These are phyloP conservation scores for Paralichthys olivaceus DNA, from an alignment of 2,113 vertebrate species.

Conservation along the genomic window DNA sequence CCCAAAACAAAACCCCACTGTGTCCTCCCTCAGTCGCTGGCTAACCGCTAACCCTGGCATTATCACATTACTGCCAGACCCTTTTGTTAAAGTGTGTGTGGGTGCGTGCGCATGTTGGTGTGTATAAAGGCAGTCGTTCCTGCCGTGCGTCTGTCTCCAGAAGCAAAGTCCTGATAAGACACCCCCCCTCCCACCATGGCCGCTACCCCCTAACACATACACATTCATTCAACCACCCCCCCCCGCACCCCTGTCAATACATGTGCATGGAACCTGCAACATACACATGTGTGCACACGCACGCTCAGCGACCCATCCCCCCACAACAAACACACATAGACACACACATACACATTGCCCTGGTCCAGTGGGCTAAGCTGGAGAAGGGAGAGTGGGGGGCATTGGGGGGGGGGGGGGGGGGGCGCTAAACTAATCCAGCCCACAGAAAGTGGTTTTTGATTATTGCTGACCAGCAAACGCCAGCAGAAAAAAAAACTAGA, in stretches of 20 bases:
- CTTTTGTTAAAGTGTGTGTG: slow-evolving; percentile 76
- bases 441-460: slow-evolving; percentile 99
- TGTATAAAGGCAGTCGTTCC: slow-evolving; percentile 96
- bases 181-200: slow-evolving; percentile 44
- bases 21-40: slow-evolving; percentile 82
- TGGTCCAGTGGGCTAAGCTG: slow-evolving; percentile 99
- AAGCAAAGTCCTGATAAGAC: slow-evolving; percentile 98
- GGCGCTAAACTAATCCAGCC: slow-evolving; percentile 90
- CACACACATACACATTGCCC: slow-evolving; percentile 70
- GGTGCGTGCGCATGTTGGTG: slow-evolving; percentile 27
- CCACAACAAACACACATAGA: slow-evolving; percentile 56
- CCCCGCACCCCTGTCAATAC: slow-evolving; percentile 80
- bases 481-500: slow-evolving; percentile 78
- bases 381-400: slow-evolving; percentile 81
- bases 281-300: slow-evolving; percentile 82
- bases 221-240: slow-evolving; percentile 33
- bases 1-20: slow-evolving; percentile 88
- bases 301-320: slow-evolving; percentile 75
- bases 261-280: slow-evolving; percentile 76
- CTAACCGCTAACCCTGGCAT: slow-evolving; percentile 92
- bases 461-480: slow-evolving; percentile 99
- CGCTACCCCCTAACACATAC: slow-evolving; percentile 30
- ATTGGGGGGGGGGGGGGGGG: slow-evolving; percentile 36
- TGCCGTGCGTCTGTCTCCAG: slow-evolving; percentile 95
- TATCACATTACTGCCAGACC: slow-evolving; percentile 98